These are phyloP conservation scores for Ceratina australensis DNA, from an alignment of 1,140 invertebrate species.

Conservation along the genomic window DNA sequence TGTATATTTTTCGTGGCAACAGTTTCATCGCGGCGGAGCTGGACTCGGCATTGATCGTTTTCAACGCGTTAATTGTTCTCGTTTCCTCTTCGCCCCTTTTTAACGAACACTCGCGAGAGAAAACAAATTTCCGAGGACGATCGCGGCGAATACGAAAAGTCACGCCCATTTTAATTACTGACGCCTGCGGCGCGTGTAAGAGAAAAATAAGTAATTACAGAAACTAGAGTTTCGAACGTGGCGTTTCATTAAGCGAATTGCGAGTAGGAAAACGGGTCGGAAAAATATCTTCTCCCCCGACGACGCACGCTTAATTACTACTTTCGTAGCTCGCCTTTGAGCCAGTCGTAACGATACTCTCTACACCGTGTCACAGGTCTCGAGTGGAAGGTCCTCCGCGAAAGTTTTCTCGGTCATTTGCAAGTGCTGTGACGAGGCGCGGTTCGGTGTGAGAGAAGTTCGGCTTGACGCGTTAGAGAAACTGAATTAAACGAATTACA, in stretches of 20 bases:
- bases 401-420: conserved; percentile 34
- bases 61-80: conserved; percentile 2
- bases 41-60: neutral
- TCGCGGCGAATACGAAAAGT: conserved; percentile 9
- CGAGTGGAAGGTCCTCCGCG: conserved; percentile 8
- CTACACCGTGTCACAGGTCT: neutral
- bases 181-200: no score
- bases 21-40: neutral
- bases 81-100: neutral
- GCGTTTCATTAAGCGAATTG: conserved; percentile 10
- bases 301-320: conserved; percentile 29
- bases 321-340: neutral
- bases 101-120: neutral
- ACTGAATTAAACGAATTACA: conserved; percentile 29
- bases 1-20: neutral
- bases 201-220: neutral
- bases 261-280: neutral
- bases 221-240: conserved; percentile 1
- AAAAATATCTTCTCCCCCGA: conserved; percentile 17
- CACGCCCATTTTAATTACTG: conserved; percentile 32
- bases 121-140: conserved; percentile 4
- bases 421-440: conserved; percentile 20
- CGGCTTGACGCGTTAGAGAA: neutral
- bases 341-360: neutral
- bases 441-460: conserved; percentile 11